Base-by-base conservation (phyloP, 2,797 vertebrate species). In the Rhyacichthys aspro region DNA sequence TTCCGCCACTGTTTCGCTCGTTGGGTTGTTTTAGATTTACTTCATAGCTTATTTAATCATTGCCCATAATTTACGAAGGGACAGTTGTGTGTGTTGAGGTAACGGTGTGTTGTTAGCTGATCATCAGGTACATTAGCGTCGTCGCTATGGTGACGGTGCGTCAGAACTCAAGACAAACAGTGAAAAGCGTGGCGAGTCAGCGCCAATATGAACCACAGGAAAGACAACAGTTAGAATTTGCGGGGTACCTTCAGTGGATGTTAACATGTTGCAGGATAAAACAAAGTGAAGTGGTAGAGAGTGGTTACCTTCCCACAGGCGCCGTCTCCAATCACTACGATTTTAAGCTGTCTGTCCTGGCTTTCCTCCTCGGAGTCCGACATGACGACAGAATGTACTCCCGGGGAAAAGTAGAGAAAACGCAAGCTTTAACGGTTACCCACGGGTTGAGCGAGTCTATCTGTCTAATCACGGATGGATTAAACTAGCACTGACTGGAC, bases 301-400 rank as follows among this genome's bases (percentile, higher is more conserved):
- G 36, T 54, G 87, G 94, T 94, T 89, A 99, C 97, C 98, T 98
- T 99, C 79, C 97, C 97, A 67, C 95, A 95, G 53, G 97, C 95
- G 75, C 98, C 96, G 86, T 99, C 98, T 83, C 98, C 98, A 74
- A 99, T 84, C 66, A 99, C 88, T 55, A 96, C 96, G 43, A 99
- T 91, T 82, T 99, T 99, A 16, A 99, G 94, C 89, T 98, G 96
- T 81, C 92, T 91, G 88, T 98, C 97, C 76, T 93, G 94, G 75
- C 93, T 94, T 78, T 98, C 95, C 72, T 98, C 95, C 84, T 98
- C 96, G 0, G 96, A 99, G 88, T 99, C 98, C 76, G 97, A 99
- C 98, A 98, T 99, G 83, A 19, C 74, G 73, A 42, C 17, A 1
- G 47, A 60, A 17, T 65, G 54, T 37, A 10, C 32, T 59, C 63